These are phyloP conservation scores for Phoenoteleia sp. DNA, from an alignment of 2,888 invertebrate species.

Conservation along the genomic window DNA sequence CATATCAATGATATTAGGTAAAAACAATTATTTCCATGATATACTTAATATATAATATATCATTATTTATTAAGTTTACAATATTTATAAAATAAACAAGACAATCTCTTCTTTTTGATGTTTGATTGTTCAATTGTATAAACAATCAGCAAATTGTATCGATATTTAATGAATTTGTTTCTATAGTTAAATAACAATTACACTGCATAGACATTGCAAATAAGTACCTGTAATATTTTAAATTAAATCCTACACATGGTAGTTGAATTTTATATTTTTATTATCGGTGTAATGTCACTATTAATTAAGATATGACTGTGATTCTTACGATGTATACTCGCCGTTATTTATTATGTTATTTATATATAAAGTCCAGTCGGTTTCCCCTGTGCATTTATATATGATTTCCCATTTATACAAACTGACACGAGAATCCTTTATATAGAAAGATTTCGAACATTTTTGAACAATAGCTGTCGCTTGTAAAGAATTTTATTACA, in stretches of 20 bases:
- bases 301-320: constrained; percentile 29
- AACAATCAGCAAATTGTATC: neutral
- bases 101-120: too few relatives aligned
- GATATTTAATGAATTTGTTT: constrained; percentile 22
- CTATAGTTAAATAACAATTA: neutral
- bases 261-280: neutral
- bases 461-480: constrained; percentile 12
- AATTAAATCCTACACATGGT: neutral
- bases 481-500: constrained; percentile 1
- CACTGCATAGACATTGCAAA: neutral
- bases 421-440: too few relatives aligned
- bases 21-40: too few relatives aligned
- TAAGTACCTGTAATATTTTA: constrained; percentile 8
- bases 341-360: neutral
- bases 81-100: too few relatives aligned
- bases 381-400: neutral
- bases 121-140: too few relatives aligned
- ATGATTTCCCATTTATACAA: neutral
- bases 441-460: neutral
- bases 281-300: constrained; percentile 5
- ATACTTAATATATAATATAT: too few relatives aligned
- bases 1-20: too few relatives aligned
- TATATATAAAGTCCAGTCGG: neutral
- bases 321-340: constrained; percentile 35
- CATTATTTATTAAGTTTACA: too few relatives aligned